Evolutionary conservation across 2,888 invertebrate species (phyloP).

Genomic region (Coelinius sp.): DNA sequence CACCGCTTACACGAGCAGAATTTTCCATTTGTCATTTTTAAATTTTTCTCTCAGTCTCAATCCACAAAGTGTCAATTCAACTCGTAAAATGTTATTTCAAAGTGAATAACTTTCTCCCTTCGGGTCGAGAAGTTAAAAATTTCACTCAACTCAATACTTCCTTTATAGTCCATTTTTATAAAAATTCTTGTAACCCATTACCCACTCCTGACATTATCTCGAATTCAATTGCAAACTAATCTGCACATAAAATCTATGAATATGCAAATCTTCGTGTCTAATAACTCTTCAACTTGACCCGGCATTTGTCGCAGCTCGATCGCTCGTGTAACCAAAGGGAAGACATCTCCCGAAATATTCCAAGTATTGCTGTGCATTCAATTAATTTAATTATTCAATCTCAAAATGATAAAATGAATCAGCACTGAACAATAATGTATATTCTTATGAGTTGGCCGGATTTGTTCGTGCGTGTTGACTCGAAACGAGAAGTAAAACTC

Average conservation of each 20-base stretch:
- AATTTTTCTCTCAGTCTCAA: background rate
- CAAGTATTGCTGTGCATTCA: background rate
- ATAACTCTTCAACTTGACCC: background rate
- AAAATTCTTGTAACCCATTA: background rate
- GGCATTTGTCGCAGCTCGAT: background rate
- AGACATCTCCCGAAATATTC: background rate
- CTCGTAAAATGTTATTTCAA: background rate
- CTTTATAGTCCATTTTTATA: background rate
- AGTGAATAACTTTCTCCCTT: background rate
- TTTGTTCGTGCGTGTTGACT: background rate
- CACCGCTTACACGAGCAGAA: background rate
- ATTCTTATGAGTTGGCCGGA: background rate
- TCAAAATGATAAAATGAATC: background rate
- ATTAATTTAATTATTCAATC: background rate
- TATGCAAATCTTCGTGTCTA: slow-evolving; percentile 1
- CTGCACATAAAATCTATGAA: background rate
- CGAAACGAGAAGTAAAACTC: slow-evolving; percentile 27
- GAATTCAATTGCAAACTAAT: slow-evolving; percentile 4
- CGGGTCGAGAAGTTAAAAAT: no score
- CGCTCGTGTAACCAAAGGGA: slow-evolving; percentile 5
- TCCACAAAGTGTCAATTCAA: slow-evolving; percentile 2
- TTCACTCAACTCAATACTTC: background rate
- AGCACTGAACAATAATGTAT: background rate
- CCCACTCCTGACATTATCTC: no score
- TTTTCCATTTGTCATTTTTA: background rate